Percentiles rank a stretch among this genome's conserved stretches.
Evolutionary conservation across 1,140 invertebrate genomes (phyloP).

Genomic region (Macrocentrus cingulum): DNA sequence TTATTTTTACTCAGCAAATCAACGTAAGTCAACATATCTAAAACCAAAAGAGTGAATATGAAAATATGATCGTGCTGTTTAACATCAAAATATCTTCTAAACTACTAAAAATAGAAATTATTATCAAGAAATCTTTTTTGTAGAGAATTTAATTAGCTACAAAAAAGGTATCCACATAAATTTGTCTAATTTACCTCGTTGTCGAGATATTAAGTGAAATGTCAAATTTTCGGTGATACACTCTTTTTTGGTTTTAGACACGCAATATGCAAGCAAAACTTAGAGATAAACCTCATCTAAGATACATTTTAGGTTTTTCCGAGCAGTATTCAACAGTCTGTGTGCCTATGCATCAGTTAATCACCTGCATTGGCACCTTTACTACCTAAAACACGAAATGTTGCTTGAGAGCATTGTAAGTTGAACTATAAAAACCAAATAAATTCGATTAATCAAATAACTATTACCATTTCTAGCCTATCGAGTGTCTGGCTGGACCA

Average conservation of each 20-base stretch:
- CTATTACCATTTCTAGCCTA: constrained; percentile 54
- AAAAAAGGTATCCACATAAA: too few relatives aligned
- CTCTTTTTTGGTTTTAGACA: constrained; percentile 11
- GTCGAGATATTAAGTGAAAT: too few relatives aligned
- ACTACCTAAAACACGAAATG: constrained; percentile 67
- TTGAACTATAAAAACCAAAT: constrained; percentile 24
- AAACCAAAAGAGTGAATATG: too few relatives aligned
- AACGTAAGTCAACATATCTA: constrained; percentile 48
- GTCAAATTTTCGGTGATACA: too few relatives aligned
- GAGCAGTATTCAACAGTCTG: constrained; percentile 74
- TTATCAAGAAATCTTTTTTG: too few relatives aligned
- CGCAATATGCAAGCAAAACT: too few relatives aligned
- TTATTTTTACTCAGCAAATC: constrained; percentile 58
- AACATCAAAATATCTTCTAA: too few relatives aligned
- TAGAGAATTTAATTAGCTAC: too few relatives aligned
- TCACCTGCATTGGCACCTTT: constrained; percentile 77
- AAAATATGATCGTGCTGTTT: too few relatives aligned
- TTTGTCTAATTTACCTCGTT: too few relatives aligned
- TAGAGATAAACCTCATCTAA: too few relatives aligned
- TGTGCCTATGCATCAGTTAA: constrained; percentile 80
- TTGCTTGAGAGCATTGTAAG: constrained; percentile 68
- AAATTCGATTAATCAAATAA: background rate
- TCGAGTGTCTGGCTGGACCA: constrained; percentile 47
- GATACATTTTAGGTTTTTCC: constrained; percentile 56
- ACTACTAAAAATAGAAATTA: too few relatives aligned